Base-by-base conservation (phyloP, 2,888 invertebrate genomes). In the Busseola fusca region DNA sequence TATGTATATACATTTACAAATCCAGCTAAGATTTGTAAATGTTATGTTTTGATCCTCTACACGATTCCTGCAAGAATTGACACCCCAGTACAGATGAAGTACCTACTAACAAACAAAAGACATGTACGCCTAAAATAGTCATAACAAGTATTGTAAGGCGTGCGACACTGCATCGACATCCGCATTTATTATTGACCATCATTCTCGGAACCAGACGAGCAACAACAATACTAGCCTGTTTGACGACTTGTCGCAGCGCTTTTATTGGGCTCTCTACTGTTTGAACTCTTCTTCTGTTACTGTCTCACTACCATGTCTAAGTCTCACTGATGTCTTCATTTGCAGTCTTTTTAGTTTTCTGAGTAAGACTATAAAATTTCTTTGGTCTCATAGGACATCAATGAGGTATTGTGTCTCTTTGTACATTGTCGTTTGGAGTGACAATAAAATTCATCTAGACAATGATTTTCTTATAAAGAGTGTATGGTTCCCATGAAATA, bases 161-260 rank as follows among this genome's bases (percentile, higher is more conserved):
- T 59, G 65, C 60, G 72, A 75, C 78, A 82, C 70, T 67, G 67
- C 78, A 75, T 81, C 73, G 77, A 82, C 85, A 80, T 85, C 85
- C 86, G 86, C 78, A 84, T 87, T 81, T 86, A 86, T 85, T 79
- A 86, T 68, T 69, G 78, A 70, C 66, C 79, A 69, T 67, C 74
- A 60, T 87, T 87, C 87, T 62, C 65, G 74, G 87, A 87, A 87
- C 69, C 67, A 72, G 80, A 70, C 81, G 34, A 52, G 66, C 57
- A 59, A 64, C 77, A 78, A 87, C 87, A 87, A 86, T 87, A 80
- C 82, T 67, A 69, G 73, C 77, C 69, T 83, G 83, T 83, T 80
- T 80, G 82, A 82, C 83, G 71, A 77, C 76, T 68, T 84, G 82
- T 83, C 69, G 71, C 76, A 40, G 14, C 42, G 70, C 63, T 84